Conservation (phyloP, 2,888 invertebrate genomes). For the Sphaerophoria rueppellii region DNA sequence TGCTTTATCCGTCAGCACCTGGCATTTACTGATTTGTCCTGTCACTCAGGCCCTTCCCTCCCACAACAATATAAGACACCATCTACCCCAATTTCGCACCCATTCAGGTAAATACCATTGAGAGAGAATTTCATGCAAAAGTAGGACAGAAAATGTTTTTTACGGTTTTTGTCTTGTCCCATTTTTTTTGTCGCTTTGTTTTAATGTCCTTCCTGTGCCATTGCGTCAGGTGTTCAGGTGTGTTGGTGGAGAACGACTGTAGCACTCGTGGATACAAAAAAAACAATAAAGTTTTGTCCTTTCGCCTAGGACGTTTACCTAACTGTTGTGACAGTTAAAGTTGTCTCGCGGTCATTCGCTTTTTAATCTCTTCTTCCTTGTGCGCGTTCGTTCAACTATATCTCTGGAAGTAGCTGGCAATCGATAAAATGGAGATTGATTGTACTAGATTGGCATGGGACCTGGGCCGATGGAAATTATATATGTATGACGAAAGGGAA, state of each 20-base stretch:
- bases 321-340: slow-evolving; percentile 59
- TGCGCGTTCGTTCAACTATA: slow-evolving; percentile 5
- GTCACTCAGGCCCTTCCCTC: slow-evolving; percentile 58
- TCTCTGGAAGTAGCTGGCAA: background rate
- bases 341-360: slow-evolving; percentile 69
- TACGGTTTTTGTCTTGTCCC: background rate
- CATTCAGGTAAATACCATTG: slow-evolving; percentile 8
- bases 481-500: background rate
- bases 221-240: slow-evolving; percentile 48
- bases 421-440: slow-evolving; percentile 48
- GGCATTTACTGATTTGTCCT: slow-evolving; percentile 61
- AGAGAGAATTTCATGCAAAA: slow-evolving; percentile 39
- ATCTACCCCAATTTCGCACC: background rate
- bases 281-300: slow-evolving; percentile 16
- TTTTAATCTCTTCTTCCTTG: slow-evolving; percentile 58
- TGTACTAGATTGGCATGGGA: slow-evolving; percentile 6
- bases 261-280: background rate
- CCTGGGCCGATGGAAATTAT: background rate
- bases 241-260: background rate
- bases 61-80: background rate
- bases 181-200: slow-evolving; percentile 4
- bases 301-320: slow-evolving; percentile 38
- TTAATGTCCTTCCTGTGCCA: slow-evolving; percentile 38
- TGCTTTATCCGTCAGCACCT: slow-evolving; percentile 62
- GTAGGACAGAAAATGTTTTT: slow-evolving; percentile 45